phyloP scores from a whole-genome alignment of 2,113 vertebrate genomes.

The Pterocles orientalis region DNA sequence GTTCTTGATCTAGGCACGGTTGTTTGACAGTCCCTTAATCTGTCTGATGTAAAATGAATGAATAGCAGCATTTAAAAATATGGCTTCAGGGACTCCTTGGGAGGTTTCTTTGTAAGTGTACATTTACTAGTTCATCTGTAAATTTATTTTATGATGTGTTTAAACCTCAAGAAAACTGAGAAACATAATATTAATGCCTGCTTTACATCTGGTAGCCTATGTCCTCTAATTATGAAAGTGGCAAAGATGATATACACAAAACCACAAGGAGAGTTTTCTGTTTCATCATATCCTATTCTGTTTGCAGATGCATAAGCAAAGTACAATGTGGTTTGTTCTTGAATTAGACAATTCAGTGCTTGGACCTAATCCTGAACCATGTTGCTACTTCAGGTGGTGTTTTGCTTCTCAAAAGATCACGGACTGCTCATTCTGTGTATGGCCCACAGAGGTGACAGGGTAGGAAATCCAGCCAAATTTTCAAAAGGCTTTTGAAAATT shows the following conservation, averaged over 20 bases:
- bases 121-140: slow-evolving; percentile 63
- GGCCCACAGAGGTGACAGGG: not conserved
- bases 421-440: not conserved
- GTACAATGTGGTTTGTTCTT: not conserved
- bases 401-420: not conserved
- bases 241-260: slow-evolving; percentile 2
- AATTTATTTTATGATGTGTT: slow-evolving; percentile 66
- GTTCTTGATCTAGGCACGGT: not conserved
- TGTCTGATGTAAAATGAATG: slow-evolving; percentile 23
- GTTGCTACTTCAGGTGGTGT: not conserved
- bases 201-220: slow-evolving; percentile 13
- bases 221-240: slow-evolving; percentile 58
- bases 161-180: slow-evolving; percentile 68
- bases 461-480: slow-evolving; percentile 18
- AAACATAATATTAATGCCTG: slow-evolving; percentile 50
- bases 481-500: not conserved
- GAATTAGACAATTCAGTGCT: not conserved
- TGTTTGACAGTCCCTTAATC: slow-evolving; percentile 51
- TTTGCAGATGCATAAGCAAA: slow-evolving; percentile 8
- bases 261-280: slow-evolving; percentile 41
- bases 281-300: slow-evolving; percentile 35
- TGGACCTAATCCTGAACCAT: not conserved
- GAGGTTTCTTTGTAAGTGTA: slow-evolving; percentile 62
- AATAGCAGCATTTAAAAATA: slow-evolving; percentile 51
- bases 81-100: slow-evolving; percentile 53